Evolutionary conservation across 2,113 vertebrate genomes (phyloP).

Genomic region (Zapus hudsonius): DNA sequence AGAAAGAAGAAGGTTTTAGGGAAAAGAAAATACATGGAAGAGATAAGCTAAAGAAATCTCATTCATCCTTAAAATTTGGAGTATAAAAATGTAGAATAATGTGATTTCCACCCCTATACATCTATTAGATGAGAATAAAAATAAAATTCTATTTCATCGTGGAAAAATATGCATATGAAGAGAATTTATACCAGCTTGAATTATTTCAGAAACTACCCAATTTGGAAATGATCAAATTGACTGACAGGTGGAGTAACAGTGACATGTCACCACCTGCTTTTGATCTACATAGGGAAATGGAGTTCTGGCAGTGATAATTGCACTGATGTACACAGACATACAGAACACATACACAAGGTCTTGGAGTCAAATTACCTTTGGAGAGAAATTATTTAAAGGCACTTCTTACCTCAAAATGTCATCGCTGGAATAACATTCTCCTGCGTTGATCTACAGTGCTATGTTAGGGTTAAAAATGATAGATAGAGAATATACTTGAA

Average conservation of each 20-base stretch:
- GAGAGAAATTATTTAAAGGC: slow-evolving; percentile 58
- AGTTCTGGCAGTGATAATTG: neutral
- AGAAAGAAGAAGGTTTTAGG: slow-evolving; percentile 8
- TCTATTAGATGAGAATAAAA: slow-evolving; percentile 63
- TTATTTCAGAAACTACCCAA: slow-evolving; percentile 66
- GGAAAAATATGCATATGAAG: slow-evolving; percentile 67
- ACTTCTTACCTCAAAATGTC: slow-evolving; percentile 33
- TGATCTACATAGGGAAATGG: neutral
- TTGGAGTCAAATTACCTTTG: slow-evolving; percentile 63
- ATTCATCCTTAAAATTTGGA: neutral
- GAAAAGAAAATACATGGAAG: slow-evolving; percentile 24
- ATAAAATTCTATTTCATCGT: slow-evolving; percentile 73
- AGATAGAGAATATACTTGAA: fast-evolving
- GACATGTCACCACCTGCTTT: neutral
- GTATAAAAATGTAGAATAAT: neutral
- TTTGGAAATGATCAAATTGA: slow-evolving; percentile 70
- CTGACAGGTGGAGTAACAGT: slow-evolving; percentile 52
- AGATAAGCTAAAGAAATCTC: neutral
- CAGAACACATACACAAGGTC: neutral
- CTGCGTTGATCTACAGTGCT: neutral
- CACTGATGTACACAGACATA: neutral
- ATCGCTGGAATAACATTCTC: slow-evolving; percentile 35
- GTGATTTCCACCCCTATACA: neutral
- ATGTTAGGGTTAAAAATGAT: neutral
- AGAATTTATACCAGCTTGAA: slow-evolving; percentile 56